phyloP scores from a whole-genome alignment of 2,888 invertebrate genomes.

The Germaria angustata region DNA sequence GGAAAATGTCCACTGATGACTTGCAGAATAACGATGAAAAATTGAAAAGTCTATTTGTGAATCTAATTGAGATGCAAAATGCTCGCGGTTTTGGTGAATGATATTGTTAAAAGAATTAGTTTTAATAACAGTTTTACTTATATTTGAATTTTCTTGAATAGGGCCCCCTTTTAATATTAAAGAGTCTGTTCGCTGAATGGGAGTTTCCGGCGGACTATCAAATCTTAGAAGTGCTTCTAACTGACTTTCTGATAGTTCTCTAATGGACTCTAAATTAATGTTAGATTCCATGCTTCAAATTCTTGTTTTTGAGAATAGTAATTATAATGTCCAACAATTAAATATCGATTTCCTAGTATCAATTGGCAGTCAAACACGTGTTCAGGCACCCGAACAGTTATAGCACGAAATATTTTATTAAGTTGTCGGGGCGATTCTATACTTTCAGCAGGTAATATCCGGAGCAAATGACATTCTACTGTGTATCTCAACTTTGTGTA shows the following conservation, averaged over 20 bases:
- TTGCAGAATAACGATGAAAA: slow-evolving; percentile 28
- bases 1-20: slow-evolving; percentile 12
- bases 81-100: slow-evolving; percentile 60
- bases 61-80: slow-evolving; percentile 56
- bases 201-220: slow-evolving; percentile 66
- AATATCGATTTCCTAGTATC: slow-evolving; percentile 74
- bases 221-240: slow-evolving; percentile 69
- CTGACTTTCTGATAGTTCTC: slow-evolving; percentile 66
- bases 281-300: slow-evolving; percentile 77
- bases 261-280: slow-evolving; percentile 63
- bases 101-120: neutral
- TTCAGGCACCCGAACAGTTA: slow-evolving; percentile 72
- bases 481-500: slow-evolving; percentile 75
- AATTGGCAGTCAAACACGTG: slow-evolving; percentile 74
- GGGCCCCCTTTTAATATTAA: neutral
- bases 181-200: slow-evolving; percentile 8
- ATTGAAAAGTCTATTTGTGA: slow-evolving; percentile 52
- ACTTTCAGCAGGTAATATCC: slow-evolving; percentile 72
- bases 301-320: slow-evolving; percentile 68
- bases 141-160: neutral
- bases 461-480: slow-evolving; percentile 72
- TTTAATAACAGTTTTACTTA: neutral
- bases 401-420: slow-evolving; percentile 71
- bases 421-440: slow-evolving; percentile 72
- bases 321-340: slow-evolving; percentile 74